Conservation (phyloP, 2,888 invertebrate genomes). For the Cremastinae sp. region DNA sequence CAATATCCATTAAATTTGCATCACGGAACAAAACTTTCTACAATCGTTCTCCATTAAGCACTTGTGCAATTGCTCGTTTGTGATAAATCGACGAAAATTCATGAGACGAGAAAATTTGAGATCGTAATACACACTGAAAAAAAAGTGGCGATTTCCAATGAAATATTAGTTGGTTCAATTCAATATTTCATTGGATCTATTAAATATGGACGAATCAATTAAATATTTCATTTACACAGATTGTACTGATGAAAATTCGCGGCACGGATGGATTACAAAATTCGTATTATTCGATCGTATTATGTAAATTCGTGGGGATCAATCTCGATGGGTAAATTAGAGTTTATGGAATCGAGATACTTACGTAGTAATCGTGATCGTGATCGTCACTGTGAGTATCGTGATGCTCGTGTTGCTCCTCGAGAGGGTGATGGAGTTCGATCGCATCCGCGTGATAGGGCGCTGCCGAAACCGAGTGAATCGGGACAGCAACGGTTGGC, state of each 20-base stretch:
- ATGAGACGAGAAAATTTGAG: background rate
- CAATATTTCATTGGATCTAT: too few species aligned
- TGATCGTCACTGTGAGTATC: constrained; percentile 68
- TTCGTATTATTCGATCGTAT: constrained; percentile 5
- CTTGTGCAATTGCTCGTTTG: background rate
- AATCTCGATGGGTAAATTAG: background rate
- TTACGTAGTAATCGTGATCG: constrained; percentile 78
- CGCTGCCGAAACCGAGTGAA: constrained; percentile 77
- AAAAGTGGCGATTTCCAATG: too few species aligned
- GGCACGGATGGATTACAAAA: constrained; percentile 2
- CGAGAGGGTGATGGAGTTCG: constrained; percentile 60
- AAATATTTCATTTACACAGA: background rate
- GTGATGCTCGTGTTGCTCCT: constrained; percentile 58
- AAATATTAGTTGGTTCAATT: too few species aligned
- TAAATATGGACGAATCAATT: too few species aligned
- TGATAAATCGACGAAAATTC: background rate
- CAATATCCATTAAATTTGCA: too few species aligned
- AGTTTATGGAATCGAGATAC: constrained; percentile 53
- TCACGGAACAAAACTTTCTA: background rate
- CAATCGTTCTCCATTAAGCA: background rate
- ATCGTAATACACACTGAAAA: background rate
- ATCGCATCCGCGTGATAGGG: constrained; percentile 69
- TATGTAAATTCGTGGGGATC: background rate
- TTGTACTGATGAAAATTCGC: background rate
- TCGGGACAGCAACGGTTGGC: constrained; percentile 76